Evolutionary conservation across 2,797 vertebrate species (phyloP).

Genomic region (Lophius americanus): DNA sequence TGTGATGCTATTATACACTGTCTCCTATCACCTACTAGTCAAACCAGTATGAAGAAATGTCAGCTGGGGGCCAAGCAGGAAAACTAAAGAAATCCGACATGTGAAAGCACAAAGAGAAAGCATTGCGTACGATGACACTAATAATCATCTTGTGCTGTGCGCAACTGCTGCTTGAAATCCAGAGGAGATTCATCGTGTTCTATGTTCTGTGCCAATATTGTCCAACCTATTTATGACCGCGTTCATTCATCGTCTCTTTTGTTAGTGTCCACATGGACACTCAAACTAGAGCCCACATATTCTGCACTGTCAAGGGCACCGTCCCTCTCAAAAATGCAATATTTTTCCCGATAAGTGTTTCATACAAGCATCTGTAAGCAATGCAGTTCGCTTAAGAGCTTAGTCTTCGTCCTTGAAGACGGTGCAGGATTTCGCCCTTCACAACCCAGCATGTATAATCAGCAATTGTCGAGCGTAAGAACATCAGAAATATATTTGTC

Average conservation of each 20-base stretch:
- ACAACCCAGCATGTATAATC: conserved; percentile 9
- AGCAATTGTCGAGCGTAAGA: background rate
- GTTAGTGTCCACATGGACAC: conserved; percentile 39
- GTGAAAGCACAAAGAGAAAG: background rate
- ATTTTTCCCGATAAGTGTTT: conserved; percentile 30
- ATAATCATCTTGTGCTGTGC: too few relatives aligned
- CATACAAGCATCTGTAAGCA: conserved; percentile 25
- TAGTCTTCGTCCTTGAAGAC: conserved; percentile 45
- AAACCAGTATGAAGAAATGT: conserved; percentile 12
- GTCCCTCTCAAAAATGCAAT: conserved; percentile 45
- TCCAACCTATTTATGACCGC: conserved; percentile 25
- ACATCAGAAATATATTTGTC: background rate
- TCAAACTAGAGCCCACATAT: conserved; percentile 47
- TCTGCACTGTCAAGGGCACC: conserved; percentile 57
- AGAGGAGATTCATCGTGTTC: background rate
- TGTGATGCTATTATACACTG: background rate
- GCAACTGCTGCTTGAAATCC: background rate
- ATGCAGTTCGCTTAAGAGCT: conserved; percentile 31
- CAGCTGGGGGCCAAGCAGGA: background rate
- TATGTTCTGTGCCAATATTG: conserved; percentile 3
- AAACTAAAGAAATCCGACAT: background rate
- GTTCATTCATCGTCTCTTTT: conserved; percentile 29
- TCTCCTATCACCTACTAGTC: conserved; percentile 8
- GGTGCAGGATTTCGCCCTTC: conserved; percentile 18
- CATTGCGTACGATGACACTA: background rate